Percentiles rank a stretch among this genome's conserved stretches.
Evolutionary conservation across 2,888 invertebrate species (phyloP).

Genomic region (Gryllus longicercus): DNA sequence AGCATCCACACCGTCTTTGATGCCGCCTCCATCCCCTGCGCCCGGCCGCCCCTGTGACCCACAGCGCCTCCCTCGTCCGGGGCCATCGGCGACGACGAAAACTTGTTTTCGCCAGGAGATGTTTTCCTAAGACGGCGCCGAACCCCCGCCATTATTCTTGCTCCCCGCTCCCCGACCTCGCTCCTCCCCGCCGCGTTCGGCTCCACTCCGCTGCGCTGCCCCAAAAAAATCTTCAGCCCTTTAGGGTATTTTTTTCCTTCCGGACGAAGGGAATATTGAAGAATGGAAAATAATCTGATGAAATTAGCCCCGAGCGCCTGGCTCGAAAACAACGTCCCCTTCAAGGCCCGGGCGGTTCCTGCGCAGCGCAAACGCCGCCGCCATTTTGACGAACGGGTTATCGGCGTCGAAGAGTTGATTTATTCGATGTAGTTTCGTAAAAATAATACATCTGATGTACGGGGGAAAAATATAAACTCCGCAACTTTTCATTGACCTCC

Average conservation of each 20-base stretch:
- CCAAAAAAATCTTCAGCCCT: not conserved
- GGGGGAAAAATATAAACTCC: too few species aligned
- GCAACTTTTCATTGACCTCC: too few species aligned
- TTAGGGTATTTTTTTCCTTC: not conserved
- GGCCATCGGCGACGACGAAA: not conserved
- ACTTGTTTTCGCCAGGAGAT: conserved; percentile 17
- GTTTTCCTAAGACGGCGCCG: conserved; percentile 9
- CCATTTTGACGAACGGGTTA: too few species aligned
- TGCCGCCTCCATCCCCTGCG: not conserved
- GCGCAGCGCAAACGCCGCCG: too few species aligned
- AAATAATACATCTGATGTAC: too few species aligned
- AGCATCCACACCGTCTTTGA: not conserved
- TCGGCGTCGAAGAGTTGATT: too few species aligned
- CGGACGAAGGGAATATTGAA: not conserved
- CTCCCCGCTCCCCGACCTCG: not conserved
- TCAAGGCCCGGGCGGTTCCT: not conserved
- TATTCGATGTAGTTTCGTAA: too few species aligned
- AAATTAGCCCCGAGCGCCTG: not conserved
- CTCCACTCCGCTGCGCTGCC: conserved; percentile 1
- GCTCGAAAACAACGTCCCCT: conserved; percentile 1
- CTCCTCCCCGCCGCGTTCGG: not conserved
- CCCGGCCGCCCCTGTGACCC: not conserved
- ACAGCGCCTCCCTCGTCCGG: not conserved
- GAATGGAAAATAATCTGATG: conserved; percentile 17
- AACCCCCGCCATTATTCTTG: conserved; percentile 11